Base-by-base conservation (phyloP, 2,797 vertebrate species). In the Epinephelus malabaricus region DNA sequence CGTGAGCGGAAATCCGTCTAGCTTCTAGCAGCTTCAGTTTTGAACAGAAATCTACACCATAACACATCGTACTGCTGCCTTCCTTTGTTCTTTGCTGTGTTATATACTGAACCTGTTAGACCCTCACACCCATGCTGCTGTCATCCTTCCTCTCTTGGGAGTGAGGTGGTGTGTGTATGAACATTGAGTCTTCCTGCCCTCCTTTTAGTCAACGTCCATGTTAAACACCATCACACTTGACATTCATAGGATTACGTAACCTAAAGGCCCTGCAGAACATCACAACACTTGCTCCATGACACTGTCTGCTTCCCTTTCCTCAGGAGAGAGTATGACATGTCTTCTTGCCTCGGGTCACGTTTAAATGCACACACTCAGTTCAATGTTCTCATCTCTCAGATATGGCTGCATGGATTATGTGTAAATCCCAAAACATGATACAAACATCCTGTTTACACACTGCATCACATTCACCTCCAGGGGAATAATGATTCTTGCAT, bases 381-480 rank as follows among this genome's bases (percentile, higher is more conserved):
- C 3, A 43, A 45, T 23, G 54, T 68, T 70, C 4, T 60, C 64
- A 25, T 84, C 69, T 60, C 40, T 65, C 25, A 59, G 51, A 25
- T 54, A 10, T 23, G 40, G 1, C 27, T 65, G 30, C 23, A 27
- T 25, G 62, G 68, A 67, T 78, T 64, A 49, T 78, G 73, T 88
- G 56, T 74, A 65, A 86, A 60, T 62, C 69, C 46, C 69, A 61
- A 64, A 40, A 43, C 30, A 3, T 47, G 73, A 73, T 51, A 30
- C 82, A 78, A 78, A 79, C 85, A 84, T 90, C 83, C 74, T 83
- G 83, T 90, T 87, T 79, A 88, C 83, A 78, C 64, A 50, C 69
- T 19, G 69, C 71, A 60, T 74, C 74, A 27, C 73, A 55, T 69
- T 69, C 65, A 60, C 67, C 81, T 87, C 67, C 76, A 23, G 78